Evolutionary conservation across 2,888 invertebrate species (phyloP), one percentile per base, ranked within the genome.

Genomic region (Drosophila subquinaria): DNA sequence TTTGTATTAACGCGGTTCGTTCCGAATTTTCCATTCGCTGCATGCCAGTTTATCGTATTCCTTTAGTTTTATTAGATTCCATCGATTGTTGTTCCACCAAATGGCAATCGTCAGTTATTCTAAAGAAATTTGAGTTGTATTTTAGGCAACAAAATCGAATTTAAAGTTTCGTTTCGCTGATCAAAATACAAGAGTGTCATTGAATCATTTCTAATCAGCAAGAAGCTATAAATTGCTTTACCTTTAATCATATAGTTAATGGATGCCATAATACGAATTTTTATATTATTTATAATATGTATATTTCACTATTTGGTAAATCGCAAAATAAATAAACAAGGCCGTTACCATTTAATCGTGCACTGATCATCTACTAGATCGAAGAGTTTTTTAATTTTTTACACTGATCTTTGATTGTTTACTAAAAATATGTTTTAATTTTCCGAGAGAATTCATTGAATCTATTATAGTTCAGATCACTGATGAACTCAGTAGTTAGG

Each of bases 41-140:
- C 48, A 48, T 40, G 40, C 40, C 9, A 40, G 40, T 40, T 43
- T 20, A 13, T 17, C 13, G 51, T 36, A 13, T 27, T 55, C 11
- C 40, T 40, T 20, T 15, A 27, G 35, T 51, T 33, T 43, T 35
- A 51, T 35, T 43, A 33, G 42, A 13, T 35, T 20, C 11, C 20
- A 42, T 50, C 23, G 57, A 57, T 23, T 15, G 43, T n/a, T 33
- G 8, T 33, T 47, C n/a, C 43, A 20, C 5, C 43, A 11, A 43
- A 20, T 43, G 10, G 48, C 13, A 15, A 30, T 10, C 3, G 0
- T 4, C 2, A 15, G 47, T 30, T 30, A 48, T 10, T 10, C n/a
- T 1, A n/a, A 27, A 27, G n/a, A 47, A n/a, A 27, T 15, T 48
- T 4, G 4, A n/a, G n/a, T 15, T 27, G 9, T n/a, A 10, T 42